Percentiles rank a stretch among this genome's conserved stretches.
Evolutionary conservation across 2,797 vertebrate species (phyloP).

Genomic region (Sebastes itinus): DNA sequence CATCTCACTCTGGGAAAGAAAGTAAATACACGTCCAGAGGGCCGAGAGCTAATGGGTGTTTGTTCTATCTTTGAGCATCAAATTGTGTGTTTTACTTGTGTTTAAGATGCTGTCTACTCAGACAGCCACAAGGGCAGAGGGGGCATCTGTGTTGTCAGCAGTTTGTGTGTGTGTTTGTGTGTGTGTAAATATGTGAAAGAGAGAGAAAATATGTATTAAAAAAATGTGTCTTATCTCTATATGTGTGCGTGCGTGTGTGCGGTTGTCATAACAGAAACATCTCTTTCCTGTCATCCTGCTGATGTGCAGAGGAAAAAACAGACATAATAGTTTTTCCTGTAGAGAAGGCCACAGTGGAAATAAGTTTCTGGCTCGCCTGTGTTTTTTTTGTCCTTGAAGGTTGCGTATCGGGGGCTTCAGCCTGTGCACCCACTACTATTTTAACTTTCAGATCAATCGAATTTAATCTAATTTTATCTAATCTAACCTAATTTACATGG

Average conservation of each 20-base stretch:
- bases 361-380: neutral
- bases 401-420: constrained; percentile 19
- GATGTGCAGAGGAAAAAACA: neutral
- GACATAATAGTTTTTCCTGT: neutral
- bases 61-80: neutral
- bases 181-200: neutral
- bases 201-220: neutral
- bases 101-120: constrained; percentile 3
- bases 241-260: neutral
- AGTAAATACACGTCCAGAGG: neutral
- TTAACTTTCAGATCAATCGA: constrained; percentile 44
- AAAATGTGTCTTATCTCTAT: neutral
- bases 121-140: neutral
- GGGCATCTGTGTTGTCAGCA: neutral
- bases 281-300: constrained; percentile 11
- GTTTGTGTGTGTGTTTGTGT: neutral
- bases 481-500: constrained; percentile 56
- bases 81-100: constrained; percentile 3
- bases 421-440: constrained; percentile 5
- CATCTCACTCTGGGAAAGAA: neutral
- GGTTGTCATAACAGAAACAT: constrained; percentile 15
- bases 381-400: constrained; percentile 36
- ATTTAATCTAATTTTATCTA: constrained; percentile 51
- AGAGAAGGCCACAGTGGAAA: neutral
- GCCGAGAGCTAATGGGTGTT: neutral